phyloP scores from a whole-genome alignment of 2,113 vertebrate species.

The Archilochus colubris region DNA sequence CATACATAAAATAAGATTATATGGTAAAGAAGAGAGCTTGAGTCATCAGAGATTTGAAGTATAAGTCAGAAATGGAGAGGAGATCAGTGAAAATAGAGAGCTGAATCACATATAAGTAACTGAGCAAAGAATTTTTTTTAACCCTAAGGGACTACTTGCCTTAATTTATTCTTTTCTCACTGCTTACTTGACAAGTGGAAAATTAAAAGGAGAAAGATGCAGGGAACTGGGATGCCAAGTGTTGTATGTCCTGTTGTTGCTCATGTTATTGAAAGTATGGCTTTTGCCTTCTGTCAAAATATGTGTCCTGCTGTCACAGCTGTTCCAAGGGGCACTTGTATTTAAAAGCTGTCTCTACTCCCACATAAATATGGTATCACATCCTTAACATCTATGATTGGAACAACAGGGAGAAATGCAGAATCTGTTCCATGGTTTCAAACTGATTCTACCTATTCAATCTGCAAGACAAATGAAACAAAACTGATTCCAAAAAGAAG shows the following conservation, averaged over 20 bases:
- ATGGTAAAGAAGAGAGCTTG: background rate
- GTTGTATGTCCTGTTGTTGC: background rate
- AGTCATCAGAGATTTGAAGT: background rate
- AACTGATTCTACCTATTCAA: background rate
- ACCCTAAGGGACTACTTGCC: background rate
- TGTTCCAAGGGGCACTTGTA: background rate
- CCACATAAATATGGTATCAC: background rate
- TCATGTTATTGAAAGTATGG: background rate
- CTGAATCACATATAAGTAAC: background rate
- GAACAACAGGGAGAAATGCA: background rate
- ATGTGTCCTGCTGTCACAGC: background rate
- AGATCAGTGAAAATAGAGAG: background rate
- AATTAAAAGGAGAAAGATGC: background rate
- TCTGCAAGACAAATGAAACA: background rate
- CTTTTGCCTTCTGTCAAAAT: background rate
- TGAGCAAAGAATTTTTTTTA: background rate
- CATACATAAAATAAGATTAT: background rate
- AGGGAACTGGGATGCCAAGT: background rate
- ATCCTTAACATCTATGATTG: background rate
- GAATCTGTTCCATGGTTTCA: background rate
- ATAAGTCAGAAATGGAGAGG: background rate
- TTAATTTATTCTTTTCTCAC: background rate
- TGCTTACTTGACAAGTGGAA: background rate
- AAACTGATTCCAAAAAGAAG: background rate
- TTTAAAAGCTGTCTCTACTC: background rate